Percentiles rank a stretch among this genome's conserved stretches.
Conservation (phyloP, 2,797 vertebrate genomes). For the Neopelma chrysocephalum region DNA sequence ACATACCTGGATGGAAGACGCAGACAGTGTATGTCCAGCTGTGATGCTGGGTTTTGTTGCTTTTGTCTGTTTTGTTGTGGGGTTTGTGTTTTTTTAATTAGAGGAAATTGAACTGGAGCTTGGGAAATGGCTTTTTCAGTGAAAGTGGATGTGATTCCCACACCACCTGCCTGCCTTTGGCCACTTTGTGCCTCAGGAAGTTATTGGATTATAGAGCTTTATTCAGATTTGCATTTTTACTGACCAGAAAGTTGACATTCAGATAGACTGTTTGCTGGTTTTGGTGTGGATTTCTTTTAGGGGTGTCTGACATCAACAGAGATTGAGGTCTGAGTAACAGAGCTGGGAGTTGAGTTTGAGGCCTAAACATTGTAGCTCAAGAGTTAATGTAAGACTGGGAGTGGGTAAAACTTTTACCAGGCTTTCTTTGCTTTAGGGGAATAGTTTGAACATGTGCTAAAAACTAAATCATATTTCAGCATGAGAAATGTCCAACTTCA, state of each 20-base stretch:
- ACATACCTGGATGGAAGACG: constrained; percentile 99
- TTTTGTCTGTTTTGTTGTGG: neutral
- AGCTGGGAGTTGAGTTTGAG: neutral
- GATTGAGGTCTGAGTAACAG: neutral
- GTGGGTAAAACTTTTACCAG: neutral
- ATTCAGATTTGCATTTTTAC: neutral
- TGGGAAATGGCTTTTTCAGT: neutral
- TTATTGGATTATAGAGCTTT: neutral
- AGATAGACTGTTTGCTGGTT: neutral
- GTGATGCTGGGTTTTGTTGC: neutral
- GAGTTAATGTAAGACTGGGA: neutral
- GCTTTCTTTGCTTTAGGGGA: constrained; percentile 8
- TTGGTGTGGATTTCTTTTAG: neutral
- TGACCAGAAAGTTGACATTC: neutral
- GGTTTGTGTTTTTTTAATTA: neutral
- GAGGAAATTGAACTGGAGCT: neutral
- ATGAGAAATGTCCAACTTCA: neutral
- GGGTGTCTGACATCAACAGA: neutral
- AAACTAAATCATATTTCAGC: neutral
- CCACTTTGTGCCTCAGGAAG: neutral
- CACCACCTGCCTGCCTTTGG: neutral
- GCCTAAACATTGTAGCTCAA: neutral
- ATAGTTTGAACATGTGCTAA: neutral
- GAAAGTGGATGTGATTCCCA: neutral
- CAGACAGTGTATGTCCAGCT: constrained; percentile 87